Conservation (phyloP, 2,113 vertebrate species). For the Antechinus stuartii region DNA sequence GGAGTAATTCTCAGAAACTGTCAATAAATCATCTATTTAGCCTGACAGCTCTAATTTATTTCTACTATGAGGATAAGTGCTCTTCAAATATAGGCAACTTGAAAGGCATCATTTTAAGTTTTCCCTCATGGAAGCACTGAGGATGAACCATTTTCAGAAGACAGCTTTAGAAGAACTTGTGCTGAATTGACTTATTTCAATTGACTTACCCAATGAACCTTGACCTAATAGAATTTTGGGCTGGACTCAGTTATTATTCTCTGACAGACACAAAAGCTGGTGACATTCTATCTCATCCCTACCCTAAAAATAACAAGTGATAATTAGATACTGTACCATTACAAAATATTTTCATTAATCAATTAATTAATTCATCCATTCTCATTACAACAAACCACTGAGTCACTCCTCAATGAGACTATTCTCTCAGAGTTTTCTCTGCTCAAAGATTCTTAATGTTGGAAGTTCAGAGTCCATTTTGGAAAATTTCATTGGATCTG, state of each 20-base stretch:
- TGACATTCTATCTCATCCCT: not conserved
- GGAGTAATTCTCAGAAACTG: constrained; percentile 66
- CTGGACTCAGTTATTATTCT: not conserved
- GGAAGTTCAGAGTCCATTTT: not conserved
- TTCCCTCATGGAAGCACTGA: constrained; percentile 46
- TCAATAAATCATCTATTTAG: constrained; percentile 79
- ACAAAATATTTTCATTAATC: no score
- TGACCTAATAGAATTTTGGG: not conserved
- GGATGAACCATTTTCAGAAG: constrained; percentile 37
- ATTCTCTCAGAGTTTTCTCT: not conserved
- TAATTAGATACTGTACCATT: no score
- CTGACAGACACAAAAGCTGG: not conserved
- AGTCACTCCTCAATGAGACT: not conserved
- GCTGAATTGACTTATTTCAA: constrained; percentile 4
- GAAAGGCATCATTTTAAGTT: constrained; percentile 65
- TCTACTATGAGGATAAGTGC: constrained; percentile 73
- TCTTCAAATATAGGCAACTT: constrained; percentile 70
- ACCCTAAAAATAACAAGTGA: no score
- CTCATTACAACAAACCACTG: no score
- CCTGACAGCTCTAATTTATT: constrained; percentile 73
- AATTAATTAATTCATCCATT: no score
- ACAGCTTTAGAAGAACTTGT: constrained; percentile 14
- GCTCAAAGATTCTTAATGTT: not conserved
- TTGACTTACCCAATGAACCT: not conserved
- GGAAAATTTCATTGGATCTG: not conserved